phyloP scores from a whole-genome alignment of 2,888 invertebrate species.

The Spatulosminthurus flaviceps region DNA sequence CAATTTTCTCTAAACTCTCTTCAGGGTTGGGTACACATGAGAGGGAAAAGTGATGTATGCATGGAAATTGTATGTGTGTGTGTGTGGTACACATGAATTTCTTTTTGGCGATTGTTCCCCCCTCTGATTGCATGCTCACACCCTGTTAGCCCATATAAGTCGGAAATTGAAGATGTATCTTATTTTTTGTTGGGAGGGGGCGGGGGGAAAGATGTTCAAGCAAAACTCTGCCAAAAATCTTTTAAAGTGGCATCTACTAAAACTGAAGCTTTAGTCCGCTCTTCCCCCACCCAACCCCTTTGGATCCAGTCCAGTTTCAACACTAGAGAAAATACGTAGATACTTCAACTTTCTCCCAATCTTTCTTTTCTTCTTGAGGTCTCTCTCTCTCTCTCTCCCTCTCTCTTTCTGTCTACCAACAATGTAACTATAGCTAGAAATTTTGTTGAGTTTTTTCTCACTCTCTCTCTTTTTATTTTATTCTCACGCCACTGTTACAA shows the following conservation, averaged over 20 bases:
- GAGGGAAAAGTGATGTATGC: too few relatives aligned
- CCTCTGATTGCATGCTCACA: constrained; percentile 22
- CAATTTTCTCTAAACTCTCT: too few relatives aligned
- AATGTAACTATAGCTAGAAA: not conserved
- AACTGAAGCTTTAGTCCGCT: not conserved
- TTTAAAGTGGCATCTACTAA: constrained; percentile 24
- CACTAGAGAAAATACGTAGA: too few relatives aligned
- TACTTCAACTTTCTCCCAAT: not conserved
- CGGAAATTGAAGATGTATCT: constrained; percentile 31
- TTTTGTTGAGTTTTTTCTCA: too few relatives aligned
- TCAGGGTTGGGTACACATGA: too few relatives aligned
- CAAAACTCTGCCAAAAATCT: constrained; percentile 21
- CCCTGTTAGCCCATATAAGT: constrained; percentile 24
- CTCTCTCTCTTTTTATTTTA: not conserved
- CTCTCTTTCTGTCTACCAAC: not conserved
- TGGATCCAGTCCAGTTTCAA: constrained; percentile 21
- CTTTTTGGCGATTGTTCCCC: not conserved
- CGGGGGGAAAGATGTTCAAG: not conserved
- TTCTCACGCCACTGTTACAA: not conserved
- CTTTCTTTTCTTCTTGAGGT: not conserved
- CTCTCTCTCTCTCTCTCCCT: not conserved
- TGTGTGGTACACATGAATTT: too few relatives aligned
- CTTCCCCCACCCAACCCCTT: not conserved
- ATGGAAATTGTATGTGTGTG: too few relatives aligned
- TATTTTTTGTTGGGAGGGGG: too few relatives aligned